A percentile compares a stretch with the other conserved stretches of the same genome.
phyloP scores from a whole-genome alignment of 2,888 invertebrate genomes.

The Salpingus planirostris region DNA sequence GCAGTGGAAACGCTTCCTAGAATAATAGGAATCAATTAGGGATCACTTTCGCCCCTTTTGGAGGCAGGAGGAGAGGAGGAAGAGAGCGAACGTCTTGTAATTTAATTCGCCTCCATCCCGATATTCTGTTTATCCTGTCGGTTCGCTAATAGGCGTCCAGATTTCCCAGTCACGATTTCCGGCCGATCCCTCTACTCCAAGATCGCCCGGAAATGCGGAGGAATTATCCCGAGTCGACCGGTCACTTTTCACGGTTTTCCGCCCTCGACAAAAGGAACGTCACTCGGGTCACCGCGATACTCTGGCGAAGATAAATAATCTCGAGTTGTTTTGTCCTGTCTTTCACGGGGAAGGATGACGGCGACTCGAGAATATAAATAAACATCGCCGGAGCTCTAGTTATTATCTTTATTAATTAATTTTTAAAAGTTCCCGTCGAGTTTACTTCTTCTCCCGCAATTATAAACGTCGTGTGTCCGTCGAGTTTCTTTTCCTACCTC shows the following conservation, averaged over 20 bases:
- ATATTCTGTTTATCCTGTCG: constrained; percentile 14
- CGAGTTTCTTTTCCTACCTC: too few species aligned
- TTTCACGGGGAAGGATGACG: too few species aligned
- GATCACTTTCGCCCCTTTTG: neutral
- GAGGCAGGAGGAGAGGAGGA: neutral
- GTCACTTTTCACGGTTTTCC: constrained; percentile 4
- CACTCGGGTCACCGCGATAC: too few species aligned
- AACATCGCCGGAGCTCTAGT: too few species aligned
- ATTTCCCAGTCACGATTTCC: constrained; percentile 18
- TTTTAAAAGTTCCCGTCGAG: too few species aligned
- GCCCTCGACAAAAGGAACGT: too few species aligned
- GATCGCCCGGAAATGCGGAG: constrained; percentile 15
- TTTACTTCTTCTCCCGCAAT: too few species aligned
- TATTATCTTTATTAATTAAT: too few species aligned
- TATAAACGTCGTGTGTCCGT: too few species aligned
- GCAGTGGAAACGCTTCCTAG: neutral
- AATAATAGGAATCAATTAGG: neutral
- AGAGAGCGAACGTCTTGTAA: constrained; percentile 1
- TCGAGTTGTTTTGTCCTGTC: too few species aligned
- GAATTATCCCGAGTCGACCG: constrained; percentile 14
- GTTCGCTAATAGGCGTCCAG: constrained; percentile 15
- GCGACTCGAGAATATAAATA: too few species aligned
- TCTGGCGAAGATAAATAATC: too few species aligned
- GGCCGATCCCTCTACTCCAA: constrained; percentile 13
- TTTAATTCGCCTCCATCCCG: constrained; percentile 14